phyloP scores from a whole-genome alignment of 2,888 invertebrate species.

The Tipula confusa region DNA sequence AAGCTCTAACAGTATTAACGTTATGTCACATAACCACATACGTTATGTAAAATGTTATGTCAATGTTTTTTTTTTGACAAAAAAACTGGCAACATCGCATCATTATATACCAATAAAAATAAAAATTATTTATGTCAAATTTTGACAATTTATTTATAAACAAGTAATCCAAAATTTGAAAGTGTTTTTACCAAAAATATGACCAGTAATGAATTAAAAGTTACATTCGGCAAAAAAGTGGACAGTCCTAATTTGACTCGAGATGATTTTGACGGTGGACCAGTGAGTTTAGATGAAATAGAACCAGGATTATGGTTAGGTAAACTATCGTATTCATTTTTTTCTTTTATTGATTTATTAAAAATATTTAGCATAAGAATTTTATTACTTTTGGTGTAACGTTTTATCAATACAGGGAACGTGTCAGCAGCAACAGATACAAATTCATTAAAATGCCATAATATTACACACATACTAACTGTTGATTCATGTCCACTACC shows the following conservation, averaged over 20 bases:
- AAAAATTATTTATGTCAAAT: neutral
- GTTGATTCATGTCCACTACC: conserved; percentile 82
- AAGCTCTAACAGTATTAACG: no score
- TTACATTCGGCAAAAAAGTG: conserved; percentile 30
- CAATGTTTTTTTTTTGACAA: no score
- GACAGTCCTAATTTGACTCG: conserved; percentile 41
- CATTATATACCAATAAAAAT: neutral
- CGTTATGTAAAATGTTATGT: no score
- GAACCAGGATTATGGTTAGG: conserved; percentile 47
- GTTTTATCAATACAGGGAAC: conserved; percentile 57
- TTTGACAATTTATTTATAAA: conserved; percentile 14
- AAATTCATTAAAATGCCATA: conserved; percentile 59
- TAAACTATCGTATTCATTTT: conserved; percentile 37
- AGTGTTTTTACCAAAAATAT: neutral
- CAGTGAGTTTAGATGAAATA: conserved; percentile 48
- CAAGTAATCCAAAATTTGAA: neutral
- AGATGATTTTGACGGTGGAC: conserved; percentile 50
- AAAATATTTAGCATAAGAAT: conserved; percentile 30
- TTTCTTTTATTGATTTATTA: conserved; percentile 13
- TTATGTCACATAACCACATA: no score
- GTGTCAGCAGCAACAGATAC: conserved; percentile 73
- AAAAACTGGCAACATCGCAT: neutral
- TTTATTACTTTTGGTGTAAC: conserved; percentile 30
- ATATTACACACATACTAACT: conserved; percentile 74
- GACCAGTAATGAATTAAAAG: conserved; percentile 20